phyloP scores from a whole-genome alignment of 1,140 invertebrate species.

The Eriosoma lanigerum region DNA sequence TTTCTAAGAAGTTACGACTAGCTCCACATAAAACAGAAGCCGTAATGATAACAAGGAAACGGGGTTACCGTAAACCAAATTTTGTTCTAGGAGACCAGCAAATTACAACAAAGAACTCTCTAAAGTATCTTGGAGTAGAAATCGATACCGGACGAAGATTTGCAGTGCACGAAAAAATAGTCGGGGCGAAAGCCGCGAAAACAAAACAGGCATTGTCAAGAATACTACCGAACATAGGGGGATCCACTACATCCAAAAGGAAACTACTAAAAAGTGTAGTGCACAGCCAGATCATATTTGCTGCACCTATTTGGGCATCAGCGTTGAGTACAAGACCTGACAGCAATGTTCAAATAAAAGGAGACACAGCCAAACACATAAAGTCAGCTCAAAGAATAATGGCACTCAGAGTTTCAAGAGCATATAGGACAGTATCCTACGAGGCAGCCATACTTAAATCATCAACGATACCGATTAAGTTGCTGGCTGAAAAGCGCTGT shows the following conservation, averaged over 20 bases:
- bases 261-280: background rate
- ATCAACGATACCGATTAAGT: background rate
- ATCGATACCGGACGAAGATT: background rate
- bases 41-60: background rate
- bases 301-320: background rate
- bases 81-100: background rate
- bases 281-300: background rate
- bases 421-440: background rate
- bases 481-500: background rate
- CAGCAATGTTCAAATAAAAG: background rate
- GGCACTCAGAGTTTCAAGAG: background rate
- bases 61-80: background rate
- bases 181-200: background rate
- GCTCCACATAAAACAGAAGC: background rate
- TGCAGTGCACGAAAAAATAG: background rate
- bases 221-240: background rate
- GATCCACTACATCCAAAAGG: background rate
- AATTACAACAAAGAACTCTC: background rate
- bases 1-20: background rate
- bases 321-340: background rate
- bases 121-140: background rate
- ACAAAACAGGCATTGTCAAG: background rate
- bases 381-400: background rate
- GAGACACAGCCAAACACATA: background rate
- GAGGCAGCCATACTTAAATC: background rate